Conservation (phyloP, 2,797 vertebrate species). For the Paramormyrops hopkinsi region DNA sequence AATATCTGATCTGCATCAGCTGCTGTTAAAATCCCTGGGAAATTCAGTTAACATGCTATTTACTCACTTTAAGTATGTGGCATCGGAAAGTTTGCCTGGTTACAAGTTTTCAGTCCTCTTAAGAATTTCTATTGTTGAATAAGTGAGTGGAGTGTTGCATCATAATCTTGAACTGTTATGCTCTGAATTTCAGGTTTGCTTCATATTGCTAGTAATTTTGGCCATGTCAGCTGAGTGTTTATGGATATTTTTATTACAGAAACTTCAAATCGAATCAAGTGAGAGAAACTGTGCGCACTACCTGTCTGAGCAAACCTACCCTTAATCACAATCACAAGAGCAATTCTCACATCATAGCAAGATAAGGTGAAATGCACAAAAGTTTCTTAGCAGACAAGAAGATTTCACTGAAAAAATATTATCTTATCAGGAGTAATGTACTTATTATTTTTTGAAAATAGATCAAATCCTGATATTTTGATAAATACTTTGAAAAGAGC, state of each 20-base stretch:
- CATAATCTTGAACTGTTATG: neutral
- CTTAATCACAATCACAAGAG: neutral
- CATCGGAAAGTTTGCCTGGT: neutral
- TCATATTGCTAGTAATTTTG: neutral
- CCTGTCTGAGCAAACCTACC: neutral
- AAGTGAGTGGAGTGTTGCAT: neutral
- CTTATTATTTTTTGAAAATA: neutral
- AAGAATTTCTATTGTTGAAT: neutral
- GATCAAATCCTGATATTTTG: neutral
- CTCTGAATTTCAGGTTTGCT: neutral
- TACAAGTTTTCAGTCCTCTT: neutral
- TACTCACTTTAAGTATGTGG: constrained; percentile 23
- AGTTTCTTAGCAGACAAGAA: neutral
- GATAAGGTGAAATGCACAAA: neutral
- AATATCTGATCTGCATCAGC: neutral
- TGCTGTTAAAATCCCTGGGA: neutral
- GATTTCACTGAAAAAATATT: neutral
- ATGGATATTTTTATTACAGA: neutral
- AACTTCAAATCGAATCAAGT: constrained; percentile 1
- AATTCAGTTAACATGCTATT: constrained; percentile 48
- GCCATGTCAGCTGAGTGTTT: neutral
- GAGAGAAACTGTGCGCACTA: neutral
- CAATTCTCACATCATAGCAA: neutral
- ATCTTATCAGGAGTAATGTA: neutral
- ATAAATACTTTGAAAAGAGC: neutral